phyloP scores from a whole-genome alignment of 2,113 vertebrate species.

The Phrynosoma blainvillii region DNA sequence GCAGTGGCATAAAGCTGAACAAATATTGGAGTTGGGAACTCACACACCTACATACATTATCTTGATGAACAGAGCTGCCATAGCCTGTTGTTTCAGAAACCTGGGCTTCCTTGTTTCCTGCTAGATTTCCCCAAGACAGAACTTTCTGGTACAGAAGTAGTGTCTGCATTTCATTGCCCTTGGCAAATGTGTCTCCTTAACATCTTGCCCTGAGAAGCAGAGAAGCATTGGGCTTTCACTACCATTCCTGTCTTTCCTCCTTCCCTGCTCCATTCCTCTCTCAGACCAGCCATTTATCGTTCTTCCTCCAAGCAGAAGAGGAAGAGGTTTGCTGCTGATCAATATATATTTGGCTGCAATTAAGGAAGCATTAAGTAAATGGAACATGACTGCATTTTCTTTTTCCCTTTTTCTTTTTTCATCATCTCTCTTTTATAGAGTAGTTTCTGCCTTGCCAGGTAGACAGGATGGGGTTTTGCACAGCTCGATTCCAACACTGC shows the following conservation, averaged over 20 bases:
- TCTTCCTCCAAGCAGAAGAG: constrained; percentile 20
- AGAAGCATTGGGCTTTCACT: constrained; percentile 25
- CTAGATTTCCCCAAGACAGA: background rate
- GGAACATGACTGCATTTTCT: background rate
- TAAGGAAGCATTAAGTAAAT: constrained; percentile 33
- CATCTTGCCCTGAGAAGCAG: constrained; percentile 28
- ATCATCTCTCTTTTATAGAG: background rate
- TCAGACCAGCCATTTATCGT: background rate
- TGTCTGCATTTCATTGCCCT: constrained; percentile 37
- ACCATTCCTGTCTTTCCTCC: constrained; percentile 15
- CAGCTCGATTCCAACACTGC: background rate
- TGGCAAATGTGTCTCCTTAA: constrained; percentile 39
- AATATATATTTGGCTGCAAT: constrained; percentile 30
- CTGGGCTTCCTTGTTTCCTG: constrained; percentile 4
- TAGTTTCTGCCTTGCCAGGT: background rate
- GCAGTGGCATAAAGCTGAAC: background rate
- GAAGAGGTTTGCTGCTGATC: constrained; percentile 33
- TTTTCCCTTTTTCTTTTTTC: background rate
- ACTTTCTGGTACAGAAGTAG: background rate
- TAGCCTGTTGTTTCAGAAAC: background rate
- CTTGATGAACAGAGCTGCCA: background rate
- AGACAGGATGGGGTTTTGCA: background rate
- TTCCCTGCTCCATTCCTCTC: background rate
- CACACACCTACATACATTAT: background rate
- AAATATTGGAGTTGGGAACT: background rate